Conservation (phyloP, 2,888 invertebrate genomes). For the Eupeodes luniger region DNA sequence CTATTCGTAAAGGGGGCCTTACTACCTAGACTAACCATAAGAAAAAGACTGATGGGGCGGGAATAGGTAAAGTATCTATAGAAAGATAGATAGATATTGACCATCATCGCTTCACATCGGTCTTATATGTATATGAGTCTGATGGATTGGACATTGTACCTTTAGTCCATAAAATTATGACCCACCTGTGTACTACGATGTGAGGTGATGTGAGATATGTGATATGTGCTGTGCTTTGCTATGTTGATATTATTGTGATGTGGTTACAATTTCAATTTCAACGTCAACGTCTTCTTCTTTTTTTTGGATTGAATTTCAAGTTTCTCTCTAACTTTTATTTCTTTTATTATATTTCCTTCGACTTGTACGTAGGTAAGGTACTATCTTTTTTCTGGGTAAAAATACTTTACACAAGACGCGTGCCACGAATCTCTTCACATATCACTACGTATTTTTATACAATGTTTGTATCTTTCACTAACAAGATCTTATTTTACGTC, state of each 20-base stretch:
- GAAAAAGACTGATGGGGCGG: slow-evolving; percentile 2
- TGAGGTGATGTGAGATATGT: not conserved
- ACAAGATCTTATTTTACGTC: slow-evolving; percentile 2
- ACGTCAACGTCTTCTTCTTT: slow-evolving; percentile 26
- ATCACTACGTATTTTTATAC: slow-evolving; percentile 34
- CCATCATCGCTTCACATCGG: not conserved
- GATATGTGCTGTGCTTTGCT: slow-evolving; percentile 8
- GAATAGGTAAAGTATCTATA: too few relatives aligned
- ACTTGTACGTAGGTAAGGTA: slow-evolving; percentile 14
- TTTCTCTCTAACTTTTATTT: slow-evolving; percentile 57
- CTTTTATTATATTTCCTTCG: slow-evolving; percentile 28
- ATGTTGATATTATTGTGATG: not conserved
- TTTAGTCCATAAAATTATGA: slow-evolving; percentile 44
- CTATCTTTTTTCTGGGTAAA: slow-evolving; percentile 39
- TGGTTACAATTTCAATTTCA: slow-evolving; percentile 33
- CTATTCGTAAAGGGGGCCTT: not conserved
- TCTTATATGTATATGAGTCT: not conserved
- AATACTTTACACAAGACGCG: slow-evolving; percentile 28
- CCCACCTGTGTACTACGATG: slow-evolving; percentile 62
- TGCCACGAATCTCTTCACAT: slow-evolving; percentile 58
- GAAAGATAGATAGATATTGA: slow-evolving; percentile 30
- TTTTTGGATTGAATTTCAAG: slow-evolving; percentile 52
- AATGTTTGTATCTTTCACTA: slow-evolving; percentile 41
- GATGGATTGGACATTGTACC: slow-evolving; percentile 22
- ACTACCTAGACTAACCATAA: too few relatives aligned